These are phyloP conservation scores for Gambusia yucatana DNA, from an alignment of 2,797 vertebrate genomes.

Conservation along the genomic window DNA sequence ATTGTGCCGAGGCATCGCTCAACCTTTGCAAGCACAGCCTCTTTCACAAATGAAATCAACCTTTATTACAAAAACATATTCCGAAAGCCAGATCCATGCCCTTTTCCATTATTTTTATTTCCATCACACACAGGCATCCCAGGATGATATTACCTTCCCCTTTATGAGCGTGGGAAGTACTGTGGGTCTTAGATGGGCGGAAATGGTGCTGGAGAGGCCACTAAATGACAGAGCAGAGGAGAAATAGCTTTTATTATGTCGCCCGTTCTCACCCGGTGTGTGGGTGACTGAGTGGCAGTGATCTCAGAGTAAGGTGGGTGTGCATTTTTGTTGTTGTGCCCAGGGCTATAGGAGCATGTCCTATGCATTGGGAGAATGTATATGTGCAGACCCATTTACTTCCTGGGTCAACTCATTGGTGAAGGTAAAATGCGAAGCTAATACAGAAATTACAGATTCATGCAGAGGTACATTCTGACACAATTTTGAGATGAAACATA, in stretches of 20 bases:
- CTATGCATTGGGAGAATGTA: neutral
- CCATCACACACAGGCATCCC: conserved; percentile 31
- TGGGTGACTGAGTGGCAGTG: conserved; percentile 7
- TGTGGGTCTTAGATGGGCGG: conserved; percentile 44
- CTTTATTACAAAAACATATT: conserved; percentile 60
- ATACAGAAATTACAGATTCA: neutral
- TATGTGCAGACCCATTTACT: neutral
- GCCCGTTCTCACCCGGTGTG: neutral
- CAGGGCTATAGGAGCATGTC: neutral
- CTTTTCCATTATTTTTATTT: conserved; percentile 69
- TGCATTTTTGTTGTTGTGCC: neutral
- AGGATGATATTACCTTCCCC: conserved; percentile 32
- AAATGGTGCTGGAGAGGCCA: conserved; percentile 42
- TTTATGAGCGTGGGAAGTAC: conserved; percentile 52
- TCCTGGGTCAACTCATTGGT: neutral
- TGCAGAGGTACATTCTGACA: neutral
- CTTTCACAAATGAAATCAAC: conserved; percentile 63
- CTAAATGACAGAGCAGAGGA: conserved; percentile 53
- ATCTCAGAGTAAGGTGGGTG: neutral
- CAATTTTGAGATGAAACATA: neutral
- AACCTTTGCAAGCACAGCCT: conserved; percentile 22
- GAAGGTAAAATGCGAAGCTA: neutral
- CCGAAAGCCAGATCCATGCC: conserved; percentile 42
- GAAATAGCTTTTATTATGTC: conserved; percentile 51
- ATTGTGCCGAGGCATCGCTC: conserved; percentile 27